phyloP scores from a whole-genome alignment of 2,797 vertebrate species.

The Apodemus agrarius region DNA sequence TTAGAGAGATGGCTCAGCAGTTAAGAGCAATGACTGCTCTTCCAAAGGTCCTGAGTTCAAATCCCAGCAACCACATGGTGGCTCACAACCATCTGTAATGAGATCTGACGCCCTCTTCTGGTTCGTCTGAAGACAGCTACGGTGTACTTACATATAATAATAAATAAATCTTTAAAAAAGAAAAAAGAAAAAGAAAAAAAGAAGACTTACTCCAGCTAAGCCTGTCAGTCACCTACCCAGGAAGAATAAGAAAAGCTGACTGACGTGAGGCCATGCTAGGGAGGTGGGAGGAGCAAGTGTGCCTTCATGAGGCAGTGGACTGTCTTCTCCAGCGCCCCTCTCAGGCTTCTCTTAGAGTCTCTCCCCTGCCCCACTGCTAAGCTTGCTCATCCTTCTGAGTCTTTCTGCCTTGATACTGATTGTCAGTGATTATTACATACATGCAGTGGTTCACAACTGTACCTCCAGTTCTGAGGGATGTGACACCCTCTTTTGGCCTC shows the following conservation, averaged over 20 bases:
- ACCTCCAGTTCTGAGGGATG: not conserved
- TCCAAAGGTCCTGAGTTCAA: no score
- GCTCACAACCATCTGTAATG: no score
- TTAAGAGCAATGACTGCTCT: no score
- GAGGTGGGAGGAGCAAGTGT: not conserved
- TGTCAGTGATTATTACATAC: not conserved
- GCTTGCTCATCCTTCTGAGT: not conserved
- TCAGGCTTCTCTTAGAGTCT: not conserved
- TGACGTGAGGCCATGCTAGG: not conserved
- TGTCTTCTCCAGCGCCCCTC: not conserved
- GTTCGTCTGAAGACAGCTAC: no score
- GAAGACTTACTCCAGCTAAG: not conserved
- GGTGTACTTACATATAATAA: no score
- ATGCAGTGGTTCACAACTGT: not conserved
- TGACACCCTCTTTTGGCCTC: not conserved
- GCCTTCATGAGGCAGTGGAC: not conserved
- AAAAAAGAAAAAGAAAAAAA: no score
- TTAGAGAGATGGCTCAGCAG: no score
- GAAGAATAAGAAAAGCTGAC: not conserved
- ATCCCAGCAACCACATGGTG: no score
- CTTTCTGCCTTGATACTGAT: not conserved
- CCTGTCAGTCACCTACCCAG: not conserved
- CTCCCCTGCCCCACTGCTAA: not conserved
- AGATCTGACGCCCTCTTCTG: no score
- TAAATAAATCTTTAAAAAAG: not conserved